Percentiles rank a stretch among this genome's conserved stretches.
phyloP scores from a whole-genome alignment of 2,888 invertebrate species.

The Alloplasta piceator region DNA sequence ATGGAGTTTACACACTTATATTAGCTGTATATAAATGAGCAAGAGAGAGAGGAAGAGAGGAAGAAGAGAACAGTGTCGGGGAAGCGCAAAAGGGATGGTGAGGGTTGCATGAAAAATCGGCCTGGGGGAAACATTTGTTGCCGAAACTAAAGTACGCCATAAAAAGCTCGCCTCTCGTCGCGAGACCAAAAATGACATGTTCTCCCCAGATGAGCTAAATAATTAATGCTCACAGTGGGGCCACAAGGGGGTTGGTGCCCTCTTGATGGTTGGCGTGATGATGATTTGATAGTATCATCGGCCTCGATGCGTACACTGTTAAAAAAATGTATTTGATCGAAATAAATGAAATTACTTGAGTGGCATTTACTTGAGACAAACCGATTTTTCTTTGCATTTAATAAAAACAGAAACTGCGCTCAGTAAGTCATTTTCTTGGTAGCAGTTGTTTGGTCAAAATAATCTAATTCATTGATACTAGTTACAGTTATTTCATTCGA shows the following conservation, averaged over 20 bases:
- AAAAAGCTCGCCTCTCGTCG: slow-evolving; percentile 53
- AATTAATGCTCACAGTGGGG: slow-evolving; percentile 40
- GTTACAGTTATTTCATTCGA: too few species aligned
- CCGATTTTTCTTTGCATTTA: too few species aligned
- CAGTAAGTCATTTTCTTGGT: too few species aligned
- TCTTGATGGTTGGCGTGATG: slow-evolving; percentile 17
- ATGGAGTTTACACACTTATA: slow-evolving; percentile 23
- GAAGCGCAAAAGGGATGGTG: slow-evolving; percentile 12
- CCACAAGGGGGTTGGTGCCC: neutral
- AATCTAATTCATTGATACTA: too few species aligned
- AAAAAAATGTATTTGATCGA: too few species aligned
- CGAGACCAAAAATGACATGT: slow-evolving; percentile 43
- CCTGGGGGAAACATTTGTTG: slow-evolving; percentile 66
- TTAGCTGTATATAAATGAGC: slow-evolving; percentile 30
- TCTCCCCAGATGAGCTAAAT: slow-evolving; percentile 32
- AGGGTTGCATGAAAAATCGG: slow-evolving; percentile 61
- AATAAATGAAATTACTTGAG: too few species aligned
- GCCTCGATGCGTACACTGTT: neutral
- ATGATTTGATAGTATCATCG: slow-evolving; percentile 50
- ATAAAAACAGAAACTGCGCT: too few species aligned
- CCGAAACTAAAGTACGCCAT: slow-evolving; percentile 65
- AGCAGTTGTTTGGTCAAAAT: too few species aligned
- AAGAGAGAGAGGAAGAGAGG: neutral
- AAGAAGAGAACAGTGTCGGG: slow-evolving; percentile 30
- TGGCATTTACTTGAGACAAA: too few species aligned